Base-by-base conservation (phyloP, 1,140 invertebrate genomes). In the Semibalanus balanoides region DNA sequence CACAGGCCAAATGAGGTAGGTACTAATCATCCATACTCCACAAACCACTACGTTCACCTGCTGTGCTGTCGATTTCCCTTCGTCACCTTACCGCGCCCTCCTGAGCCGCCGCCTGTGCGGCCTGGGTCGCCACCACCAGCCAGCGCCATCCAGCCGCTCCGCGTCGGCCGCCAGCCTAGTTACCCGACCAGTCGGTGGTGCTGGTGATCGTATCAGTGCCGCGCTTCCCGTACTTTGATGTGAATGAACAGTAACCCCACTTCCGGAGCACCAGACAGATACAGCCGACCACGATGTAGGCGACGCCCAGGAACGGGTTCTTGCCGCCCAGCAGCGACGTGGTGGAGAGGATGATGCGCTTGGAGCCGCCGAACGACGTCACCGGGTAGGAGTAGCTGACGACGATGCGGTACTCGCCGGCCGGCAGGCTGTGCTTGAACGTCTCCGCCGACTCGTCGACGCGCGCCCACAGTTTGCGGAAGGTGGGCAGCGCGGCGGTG, bases 231-330 rank as follows among this genome's bases (percentile, higher is more conserved):
- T 82, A 85, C 79, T 86, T n/a, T 86, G 72, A 85, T 81, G 80
- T 99, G 96, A 81, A 99, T 96, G 80, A 99, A 89, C 22, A 99
- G 88, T 81, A 99, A 89, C n/a, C 93, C 88, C 76, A 97, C 89
- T 40, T 95, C 96, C n/a, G n/a, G 1, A 99, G 87, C 1, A 98
- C 82, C 43, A 99, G 87, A 84, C 96, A 99, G 77, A 98, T 88
- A 78, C 90, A 91, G 30, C 97, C 97, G 9, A 99, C 95, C 28
- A 96, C 93, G 78, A 99, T 95, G 83, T 99, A 99, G 29, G 96
- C 95, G 80, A 97, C 95, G 27, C 96, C 97, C 30, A 99, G 86
- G 85, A 99, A 99, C n/a, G 94, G 93, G 87, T 99, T 99, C 85
- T 98, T 98, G 5, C 96, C 97, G 76, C 97, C 97, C 0, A 99